Evolutionary conservation across 92 coral and sea anemone genomes (phyloP).

Genomic region (Blastomussa wellsi): DNA sequence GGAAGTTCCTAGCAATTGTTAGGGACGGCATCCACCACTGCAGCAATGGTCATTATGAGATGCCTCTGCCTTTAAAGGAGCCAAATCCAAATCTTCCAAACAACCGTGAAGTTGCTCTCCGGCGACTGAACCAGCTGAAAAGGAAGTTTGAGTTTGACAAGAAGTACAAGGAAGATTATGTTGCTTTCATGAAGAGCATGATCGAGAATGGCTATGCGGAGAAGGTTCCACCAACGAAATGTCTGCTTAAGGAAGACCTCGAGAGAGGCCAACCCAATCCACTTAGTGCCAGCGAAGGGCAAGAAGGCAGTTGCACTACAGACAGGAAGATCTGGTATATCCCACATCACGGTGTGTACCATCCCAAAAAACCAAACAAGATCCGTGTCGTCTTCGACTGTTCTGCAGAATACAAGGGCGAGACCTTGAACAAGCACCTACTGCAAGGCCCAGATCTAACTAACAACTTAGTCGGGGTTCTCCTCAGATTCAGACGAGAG

Average conservation of each 20-base stretch:
- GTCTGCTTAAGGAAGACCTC: no score
- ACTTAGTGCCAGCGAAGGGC: not conserved
- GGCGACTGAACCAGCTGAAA: slow-evolving; percentile 22
- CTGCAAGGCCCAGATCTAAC: slow-evolving; percentile 48
- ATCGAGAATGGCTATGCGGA: slow-evolving; percentile 36
- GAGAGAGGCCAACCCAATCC: no score
- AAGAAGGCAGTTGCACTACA: no score
- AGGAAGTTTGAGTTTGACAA: slow-evolving; percentile 1
- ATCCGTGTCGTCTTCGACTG: no score
- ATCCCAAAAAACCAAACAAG: no score
- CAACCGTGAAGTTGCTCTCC: slow-evolving; percentile 11
- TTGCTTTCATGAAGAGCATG: slow-evolving; percentile 37
- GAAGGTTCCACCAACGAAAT: no score
- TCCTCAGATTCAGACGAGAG: slow-evolving; percentile 23
- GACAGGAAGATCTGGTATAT: slow-evolving; percentile 9
- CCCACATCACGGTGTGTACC: slow-evolving; percentile 43
- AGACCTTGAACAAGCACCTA: slow-evolving; percentile 16
- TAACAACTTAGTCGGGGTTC: slow-evolving; percentile 23
- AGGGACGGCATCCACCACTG: slow-evolving; percentile 18
- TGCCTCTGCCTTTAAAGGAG: slow-evolving; percentile 43
- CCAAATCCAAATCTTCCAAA: slow-evolving; percentile 26
- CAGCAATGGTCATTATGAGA: slow-evolving; percentile 42
- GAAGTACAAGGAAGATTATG: slow-evolving; percentile 39
- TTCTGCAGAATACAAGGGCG: not conserved
- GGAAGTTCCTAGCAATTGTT: slow-evolving; percentile 15